Evolutionary conservation across 1,140 invertebrate species (phyloP).

Genomic region (Procambarus virginalis): DNA sequence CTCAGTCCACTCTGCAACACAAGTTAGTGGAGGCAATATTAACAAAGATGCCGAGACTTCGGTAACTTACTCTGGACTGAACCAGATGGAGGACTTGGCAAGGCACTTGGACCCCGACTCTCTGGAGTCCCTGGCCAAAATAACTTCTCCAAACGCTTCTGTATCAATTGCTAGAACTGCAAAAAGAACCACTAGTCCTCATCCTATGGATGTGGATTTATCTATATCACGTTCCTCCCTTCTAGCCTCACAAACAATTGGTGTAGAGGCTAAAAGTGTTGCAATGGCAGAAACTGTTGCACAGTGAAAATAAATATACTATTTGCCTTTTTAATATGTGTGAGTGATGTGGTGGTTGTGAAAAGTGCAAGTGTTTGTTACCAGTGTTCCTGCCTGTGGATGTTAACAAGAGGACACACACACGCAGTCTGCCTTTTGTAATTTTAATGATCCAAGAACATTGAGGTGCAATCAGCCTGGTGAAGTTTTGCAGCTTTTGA

Average conservation of each 20-base stretch:
- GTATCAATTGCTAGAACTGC: slow-evolving; percentile 60
- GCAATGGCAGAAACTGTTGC: slow-evolving; percentile 59
- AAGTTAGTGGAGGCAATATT: slow-evolving; percentile 60
- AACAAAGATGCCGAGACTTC: slow-evolving; percentile 39
- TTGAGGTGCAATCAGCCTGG: slow-evolving; percentile 4
- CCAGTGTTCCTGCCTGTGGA: slow-evolving; percentile 19
- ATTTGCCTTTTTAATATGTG: slow-evolving; percentile 39
- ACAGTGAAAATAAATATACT: slow-evolving; percentile 47
- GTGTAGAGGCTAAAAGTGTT: slow-evolving; percentile 62
- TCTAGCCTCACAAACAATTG: slow-evolving; percentile 51
- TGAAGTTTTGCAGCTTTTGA: slow-evolving; percentile 15
- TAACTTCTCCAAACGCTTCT: slow-evolving; percentile 59
- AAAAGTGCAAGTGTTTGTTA: slow-evolving; percentile 56
- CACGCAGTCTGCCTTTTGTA: slow-evolving; percentile 41
- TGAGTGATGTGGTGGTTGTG: slow-evolving; percentile 47
- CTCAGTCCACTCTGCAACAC: slow-evolving; percentile 76
- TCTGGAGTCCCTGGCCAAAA: slow-evolving; percentile 71
- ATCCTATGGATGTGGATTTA: slow-evolving; percentile 63
- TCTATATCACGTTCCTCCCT: slow-evolving; percentile 60
- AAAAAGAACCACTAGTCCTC: slow-evolving; percentile 57
- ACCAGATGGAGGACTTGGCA: slow-evolving; percentile 71
- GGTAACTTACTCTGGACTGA: slow-evolving; percentile 47
- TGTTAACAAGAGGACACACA: slow-evolving; percentile 42
- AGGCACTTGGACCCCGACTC: slow-evolving; percentile 70
- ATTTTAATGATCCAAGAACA: slow-evolving; percentile 28